Conservation (phyloP, 2,113 vertebrate species). For the Neodon shergylaensis region DNA sequence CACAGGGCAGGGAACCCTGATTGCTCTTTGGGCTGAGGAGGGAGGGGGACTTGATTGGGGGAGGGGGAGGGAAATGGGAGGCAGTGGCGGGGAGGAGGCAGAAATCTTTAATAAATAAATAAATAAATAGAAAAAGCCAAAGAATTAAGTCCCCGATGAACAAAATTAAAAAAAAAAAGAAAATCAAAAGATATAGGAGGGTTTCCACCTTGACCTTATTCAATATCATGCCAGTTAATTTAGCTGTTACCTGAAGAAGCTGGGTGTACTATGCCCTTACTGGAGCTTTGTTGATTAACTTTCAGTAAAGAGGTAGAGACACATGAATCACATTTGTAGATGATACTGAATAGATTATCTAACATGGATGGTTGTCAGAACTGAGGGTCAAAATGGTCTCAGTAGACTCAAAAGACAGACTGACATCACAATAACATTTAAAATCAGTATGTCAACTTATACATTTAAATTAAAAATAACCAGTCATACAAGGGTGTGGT, state of each 20-base stretch:
- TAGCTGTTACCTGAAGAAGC: background rate
- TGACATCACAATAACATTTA: slow-evolving; percentile 36
- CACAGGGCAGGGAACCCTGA: too few species aligned
- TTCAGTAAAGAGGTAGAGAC: slow-evolving; percentile 29
- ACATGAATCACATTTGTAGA: slow-evolving; percentile 6
- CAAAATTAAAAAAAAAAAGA: background rate
- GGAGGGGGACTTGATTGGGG: too few species aligned
- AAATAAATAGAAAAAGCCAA: too few species aligned
- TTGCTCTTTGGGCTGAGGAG: too few species aligned
- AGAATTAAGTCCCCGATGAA: too few species aligned
- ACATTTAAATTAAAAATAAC: slow-evolving; percentile 35
- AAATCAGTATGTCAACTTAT: slow-evolving; percentile 14
- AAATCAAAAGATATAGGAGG: background rate
- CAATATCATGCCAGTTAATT: background rate
- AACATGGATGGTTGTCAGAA: background rate
- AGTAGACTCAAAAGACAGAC: slow-evolving; percentile 20
- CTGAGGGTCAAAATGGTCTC: slow-evolving; percentile 30
- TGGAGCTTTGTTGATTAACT: slow-evolving; percentile 12
- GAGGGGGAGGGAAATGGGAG: too few species aligned
- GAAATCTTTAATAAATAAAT: too few species aligned
- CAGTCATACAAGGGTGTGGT: slow-evolving; percentile 5
- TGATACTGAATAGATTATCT: slow-evolving; percentile 10
- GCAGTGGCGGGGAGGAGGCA: too few species aligned
- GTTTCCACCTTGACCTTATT: background rate
- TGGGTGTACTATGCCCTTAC: background rate